Base-by-base conservation (phyloP, 2,113 vertebrate species). In the Catharus bicknelli region DNA sequence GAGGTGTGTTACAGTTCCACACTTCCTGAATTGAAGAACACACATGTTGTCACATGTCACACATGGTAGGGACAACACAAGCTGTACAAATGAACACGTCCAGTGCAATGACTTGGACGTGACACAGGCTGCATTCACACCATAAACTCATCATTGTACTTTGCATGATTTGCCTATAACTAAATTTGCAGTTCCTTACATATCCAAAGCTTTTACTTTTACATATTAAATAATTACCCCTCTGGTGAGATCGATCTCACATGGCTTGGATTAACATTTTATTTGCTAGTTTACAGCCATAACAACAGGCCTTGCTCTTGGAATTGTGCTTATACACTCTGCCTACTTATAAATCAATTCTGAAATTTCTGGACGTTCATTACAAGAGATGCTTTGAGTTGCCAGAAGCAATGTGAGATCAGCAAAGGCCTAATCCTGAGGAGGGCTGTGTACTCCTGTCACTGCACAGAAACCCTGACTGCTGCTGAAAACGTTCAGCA, bases 231-330 rank as follows among this genome's bases (percentile, higher is more conserved):
- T 88, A 95, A 91, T 77, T 83, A 78, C 36, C 89, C 21, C 26
- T 86, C 93, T 88, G 62, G 58, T 90, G 45, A 95, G 67, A 19
- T 38, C 64, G n/a, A 61, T 91, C 75, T 66, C 73, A 76, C 6
- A 2, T 68, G 72, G 36, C 78, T 90, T 64, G 74, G 75, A 95
- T 94, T 90, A 88, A 80, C 15, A 67, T 86, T 94, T 70, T 93
- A 84, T 90, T 10, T 3, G 57, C 13, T 86, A 73, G 81, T 64
- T 95, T 86, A 86, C 75, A 76, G 90, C 69, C 93, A 34, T 38
- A 94, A 95, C 58, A 95, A 59, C 58, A 75, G 48, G 27, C 42
- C 55, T 61, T 86, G 84, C 67, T 69, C 92, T 79, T 42, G 3
- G 63, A 95, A 90, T 51, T 54, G 34, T 83, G 84, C 42, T 73